Percentiles rank a stretch among this genome's conserved stretches.
phyloP scores from a whole-genome alignment of 2,888 invertebrate genomes.

The Lissocephala sabroskyi region DNA sequence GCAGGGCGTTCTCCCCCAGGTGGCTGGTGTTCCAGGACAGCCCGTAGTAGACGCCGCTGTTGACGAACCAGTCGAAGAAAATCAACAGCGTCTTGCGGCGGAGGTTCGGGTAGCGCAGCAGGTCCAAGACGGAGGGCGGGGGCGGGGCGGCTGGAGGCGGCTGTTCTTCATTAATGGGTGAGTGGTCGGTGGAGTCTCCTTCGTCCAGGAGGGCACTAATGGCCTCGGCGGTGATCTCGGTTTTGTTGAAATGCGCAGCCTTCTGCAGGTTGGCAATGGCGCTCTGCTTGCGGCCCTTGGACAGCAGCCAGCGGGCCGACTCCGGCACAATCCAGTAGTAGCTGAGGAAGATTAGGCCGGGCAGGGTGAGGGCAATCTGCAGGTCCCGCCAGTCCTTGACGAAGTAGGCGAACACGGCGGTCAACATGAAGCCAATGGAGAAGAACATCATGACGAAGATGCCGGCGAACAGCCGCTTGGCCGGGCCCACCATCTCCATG shows the following conservation, averaged over 20 bases:
- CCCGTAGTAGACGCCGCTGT: slow-evolving; percentile 85
- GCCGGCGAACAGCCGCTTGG: slow-evolving; percentile 79
- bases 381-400: slow-evolving; percentile 80
- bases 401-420: slow-evolving; percentile 79
- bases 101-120: slow-evolving; percentile 78
- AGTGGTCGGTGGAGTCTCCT: slow-evolving; percentile 29
- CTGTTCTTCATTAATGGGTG: slow-evolving; percentile 29
- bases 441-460: slow-evolving; percentile 84
- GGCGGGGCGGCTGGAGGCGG: neutral
- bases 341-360: slow-evolving; percentile 78
- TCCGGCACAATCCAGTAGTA: slow-evolving; percentile 86
- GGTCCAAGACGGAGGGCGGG: slow-evolving; percentile 75
- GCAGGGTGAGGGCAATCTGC: slow-evolving; percentile 80
- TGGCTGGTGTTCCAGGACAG: slow-evolving; percentile 83
- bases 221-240: slow-evolving; percentile 74
- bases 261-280: slow-evolving; percentile 77
- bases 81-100: slow-evolving; percentile 79
- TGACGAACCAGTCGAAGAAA: slow-evolving; percentile 85
- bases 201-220: slow-evolving; percentile 75
- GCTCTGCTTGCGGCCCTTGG: slow-evolving; percentile 77
- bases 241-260: slow-evolving; percentile 79
- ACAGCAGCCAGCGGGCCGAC: slow-evolving; percentile 81
- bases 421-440: slow-evolving; percentile 80
- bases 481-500: slow-evolving; percentile 83
- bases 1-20: slow-evolving; percentile 80